Evolutionary conservation across 2,888 invertebrate species (phyloP), one percentile per base, ranked within the genome.

Genomic region (Sisyra nigra): DNA sequence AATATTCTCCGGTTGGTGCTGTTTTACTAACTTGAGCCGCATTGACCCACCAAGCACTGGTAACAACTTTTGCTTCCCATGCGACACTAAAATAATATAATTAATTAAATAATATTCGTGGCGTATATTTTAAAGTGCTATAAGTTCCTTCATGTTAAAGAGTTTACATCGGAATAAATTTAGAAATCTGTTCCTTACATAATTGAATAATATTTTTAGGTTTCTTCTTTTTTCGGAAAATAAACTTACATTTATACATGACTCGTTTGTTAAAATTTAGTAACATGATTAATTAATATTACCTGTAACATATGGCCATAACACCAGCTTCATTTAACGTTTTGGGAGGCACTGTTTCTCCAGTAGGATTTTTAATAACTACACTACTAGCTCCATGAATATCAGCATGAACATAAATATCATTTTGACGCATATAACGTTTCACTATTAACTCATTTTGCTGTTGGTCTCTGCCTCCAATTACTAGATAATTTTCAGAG

Each of bases 381-480:
- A 96, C 74, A 51, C 92, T 94, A 44, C 91, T 81, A 1, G 93
- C 94, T 36, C 94, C 94, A 48, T 83, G 79, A 48, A 93, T 71
- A 56, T 98, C 97, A 2, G 97, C 97, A 63, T 98, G 98, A 5
- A 98, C 93, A 62, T 98, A 98, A 35, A 94, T 61, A 67, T 99
- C 98, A 2, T 76, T 77, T 11, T 78, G 55, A 15, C 78, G 76
- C 68, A 92, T 70, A 65, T 91, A 86, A 41, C 89, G 74, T 65
- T 97, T 98, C n/a, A 97, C 97, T 43, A 99, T 76, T 44, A 97
- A 56, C 65, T 99, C 98, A 65, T 99, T 99, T 63, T 99, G 98
- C 52, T 94, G 94, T 50, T 92, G 88, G 67, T 98, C 98, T 49
- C 96, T 73, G 1, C 96, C 96, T 38, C 85, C 97, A 58, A 98